Percentiles rank a stretch among this genome's conserved stretches.
These are phyloP conservation scores for Neoitamus cyanurus DNA, from an alignment of 2,888 invertebrate species.

Conservation along the genomic window DNA sequence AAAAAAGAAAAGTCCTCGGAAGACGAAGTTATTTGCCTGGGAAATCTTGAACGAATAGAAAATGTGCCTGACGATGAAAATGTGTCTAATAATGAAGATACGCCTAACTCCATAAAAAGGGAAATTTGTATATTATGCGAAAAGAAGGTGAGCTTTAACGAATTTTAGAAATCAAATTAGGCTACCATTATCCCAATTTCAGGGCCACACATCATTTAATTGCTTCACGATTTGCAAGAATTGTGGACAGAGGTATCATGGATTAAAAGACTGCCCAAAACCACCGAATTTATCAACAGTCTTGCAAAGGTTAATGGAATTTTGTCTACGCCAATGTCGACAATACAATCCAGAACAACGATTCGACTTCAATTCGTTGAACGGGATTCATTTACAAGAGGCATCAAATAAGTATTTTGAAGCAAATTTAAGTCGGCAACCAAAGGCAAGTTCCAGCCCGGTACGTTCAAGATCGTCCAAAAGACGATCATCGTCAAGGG, in stretches of 20 bases:
- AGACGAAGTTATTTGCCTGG: conserved; percentile 63
- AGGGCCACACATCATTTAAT: conserved; percentile 62
- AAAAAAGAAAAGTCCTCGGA: conserved; percentile 50
- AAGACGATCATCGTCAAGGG: not conserved
- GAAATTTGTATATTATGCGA: conserved; percentile 60
- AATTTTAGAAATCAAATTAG: not conserved
- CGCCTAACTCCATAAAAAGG: too few species aligned
- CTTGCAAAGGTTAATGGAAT: conserved; percentile 63
- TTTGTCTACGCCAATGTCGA: conserved; percentile 59
- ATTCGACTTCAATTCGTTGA: not conserved
- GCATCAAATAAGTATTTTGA: not conserved
- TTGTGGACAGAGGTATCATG: conserved; percentile 60
- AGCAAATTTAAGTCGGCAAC: not conserved
- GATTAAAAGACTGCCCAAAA: conserved; percentile 59
- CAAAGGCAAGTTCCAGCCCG: not conserved
- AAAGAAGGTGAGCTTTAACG: conserved; percentile 56
- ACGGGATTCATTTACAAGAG: not conserved
- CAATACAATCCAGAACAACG: conserved; percentile 1
- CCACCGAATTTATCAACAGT: conserved; percentile 60
- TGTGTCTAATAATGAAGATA: too few species aligned
- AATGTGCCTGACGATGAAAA: conserved; percentile 41
- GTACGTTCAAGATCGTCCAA: not conserved
- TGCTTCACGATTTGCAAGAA: conserved; percentile 63
- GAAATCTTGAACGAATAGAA: conserved; percentile 55
- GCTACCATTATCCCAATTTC: conserved; percentile 28